A percentile compares a stretch with the other conserved stretches of the same genome.
phyloP scores from a whole-genome alignment of 2,113 vertebrate genomes.

The Calyptommatus sinebrachiatus region DNA sequence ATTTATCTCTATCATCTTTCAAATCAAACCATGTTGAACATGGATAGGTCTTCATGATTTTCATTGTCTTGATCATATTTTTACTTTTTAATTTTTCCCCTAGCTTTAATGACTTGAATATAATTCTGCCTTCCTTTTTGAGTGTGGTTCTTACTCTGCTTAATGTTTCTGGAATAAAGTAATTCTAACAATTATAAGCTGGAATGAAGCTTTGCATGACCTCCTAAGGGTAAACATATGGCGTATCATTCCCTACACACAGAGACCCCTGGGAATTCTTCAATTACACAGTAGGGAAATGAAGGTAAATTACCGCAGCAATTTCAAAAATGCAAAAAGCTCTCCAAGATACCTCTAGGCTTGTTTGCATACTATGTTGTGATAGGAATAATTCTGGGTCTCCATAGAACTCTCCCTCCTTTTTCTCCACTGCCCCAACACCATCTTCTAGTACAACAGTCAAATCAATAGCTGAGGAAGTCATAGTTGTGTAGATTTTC shows the following conservation, averaged over 20 bases:
- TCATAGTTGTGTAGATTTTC: background rate
- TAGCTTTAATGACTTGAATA: background rate
- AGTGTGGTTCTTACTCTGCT: background rate
- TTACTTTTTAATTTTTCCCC: background rate
- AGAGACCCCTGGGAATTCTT: slow-evolving; percentile 25
- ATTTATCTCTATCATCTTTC: background rate
- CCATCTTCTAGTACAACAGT: background rate
- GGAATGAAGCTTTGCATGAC: slow-evolving; percentile 31
- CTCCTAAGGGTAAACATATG: slow-evolving; percentile 33
- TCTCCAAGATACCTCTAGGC: slow-evolving; percentile 16
- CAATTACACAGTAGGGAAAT: slow-evolving; percentile 13
- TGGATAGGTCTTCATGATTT: background rate
- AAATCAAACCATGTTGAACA: no score
- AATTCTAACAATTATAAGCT: slow-evolving; percentile 12
- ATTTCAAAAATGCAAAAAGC: slow-evolving; percentile 21
- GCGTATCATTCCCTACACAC: background rate
- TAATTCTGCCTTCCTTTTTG: slow-evolving; percentile 19
- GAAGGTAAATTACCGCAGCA: slow-evolving; percentile 16
- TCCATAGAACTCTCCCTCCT: background rate
- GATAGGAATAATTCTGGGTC: slow-evolving; percentile 17
- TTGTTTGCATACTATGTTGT: slow-evolving; percentile 25
- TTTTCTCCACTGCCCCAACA: no score
- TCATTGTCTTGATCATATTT: background rate
- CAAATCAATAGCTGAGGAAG: background rate
- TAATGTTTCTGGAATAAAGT: slow-evolving; percentile 10